Evolutionary conservation across 2,888 invertebrate species (phyloP).

Genomic region (Cheilosia grossa): DNA sequence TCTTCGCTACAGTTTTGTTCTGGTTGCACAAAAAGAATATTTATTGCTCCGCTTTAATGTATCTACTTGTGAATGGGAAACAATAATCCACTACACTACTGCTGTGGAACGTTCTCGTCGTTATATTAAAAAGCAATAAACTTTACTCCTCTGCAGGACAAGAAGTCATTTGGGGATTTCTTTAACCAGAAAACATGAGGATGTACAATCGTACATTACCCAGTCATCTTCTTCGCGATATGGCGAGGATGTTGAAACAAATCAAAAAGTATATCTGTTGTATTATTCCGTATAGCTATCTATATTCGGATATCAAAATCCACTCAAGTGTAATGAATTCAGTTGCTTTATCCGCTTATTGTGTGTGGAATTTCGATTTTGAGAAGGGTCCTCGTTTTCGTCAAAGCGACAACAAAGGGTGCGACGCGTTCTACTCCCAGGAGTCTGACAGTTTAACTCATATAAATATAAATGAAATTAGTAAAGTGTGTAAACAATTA

Average conservation of each 20-base stretch:
- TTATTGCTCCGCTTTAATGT: constrained; percentile 67
- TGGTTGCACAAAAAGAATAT: constrained; percentile 44
- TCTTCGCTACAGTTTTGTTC: not conserved
- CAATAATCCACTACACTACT: constrained; percentile 64
- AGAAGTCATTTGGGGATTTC: constrained; percentile 61
- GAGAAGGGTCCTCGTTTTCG: no score
- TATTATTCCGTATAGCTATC: constrained; percentile 49
- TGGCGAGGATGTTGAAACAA: constrained; percentile 34
- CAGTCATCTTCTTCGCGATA: constrained; percentile 26
- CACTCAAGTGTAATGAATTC: constrained; percentile 73
- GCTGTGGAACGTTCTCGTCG: constrained; percentile 22
- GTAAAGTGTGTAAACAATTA: constrained; percentile 72
- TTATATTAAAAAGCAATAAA: constrained; percentile 75
- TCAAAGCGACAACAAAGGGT: not conserved
- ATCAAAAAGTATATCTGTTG: constrained; percentile 69
- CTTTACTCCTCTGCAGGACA: constrained; percentile 58
- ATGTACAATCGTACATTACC: constrained; percentile 67
- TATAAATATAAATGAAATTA: constrained; percentile 72
- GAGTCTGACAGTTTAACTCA: constrained; percentile 11
- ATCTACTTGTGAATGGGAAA: constrained; percentile 54
- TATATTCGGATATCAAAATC: constrained; percentile 66
- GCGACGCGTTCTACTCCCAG: not conserved
- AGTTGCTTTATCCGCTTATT: constrained; percentile 74
- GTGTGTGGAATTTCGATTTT: constrained; percentile 51
- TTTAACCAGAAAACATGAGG: constrained; percentile 67